Evolutionary conservation across 2,113 vertebrate genomes (phyloP).

Genomic region (Festucalex cinctus): DNA sequence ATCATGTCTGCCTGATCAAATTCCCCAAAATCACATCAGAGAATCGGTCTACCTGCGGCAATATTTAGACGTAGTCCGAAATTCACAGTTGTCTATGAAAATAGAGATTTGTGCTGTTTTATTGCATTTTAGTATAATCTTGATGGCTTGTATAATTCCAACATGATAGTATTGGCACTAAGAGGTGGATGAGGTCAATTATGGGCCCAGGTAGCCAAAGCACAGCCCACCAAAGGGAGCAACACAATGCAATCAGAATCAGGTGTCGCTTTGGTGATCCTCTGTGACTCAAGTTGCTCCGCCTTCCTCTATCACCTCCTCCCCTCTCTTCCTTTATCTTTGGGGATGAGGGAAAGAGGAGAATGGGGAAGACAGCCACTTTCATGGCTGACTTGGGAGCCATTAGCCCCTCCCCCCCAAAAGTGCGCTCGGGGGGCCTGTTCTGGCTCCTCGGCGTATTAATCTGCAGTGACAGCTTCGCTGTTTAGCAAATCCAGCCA

Average conservation of each 20-base stretch:
- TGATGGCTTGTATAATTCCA: too few species aligned
- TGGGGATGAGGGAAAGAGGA: conserved; percentile 55
- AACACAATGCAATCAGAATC: not conserved
- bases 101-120: too few species aligned
- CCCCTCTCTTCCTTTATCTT: conserved; percentile 39
- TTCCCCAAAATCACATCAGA: too few species aligned
- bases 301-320: conserved; percentile 4
- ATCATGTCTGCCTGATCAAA: too few species aligned
- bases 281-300: not conserved
- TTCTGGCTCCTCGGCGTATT: conserved; percentile 68
- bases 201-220: not conserved
- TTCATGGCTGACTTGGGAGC: conserved; percentile 68
- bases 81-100: too few species aligned
- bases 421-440: conserved; percentile 38
- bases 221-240: not conserved
- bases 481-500: conserved; percentile 79
- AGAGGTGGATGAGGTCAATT: not conserved
- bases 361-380: conserved; percentile 64
- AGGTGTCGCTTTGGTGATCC: conserved; percentile 32
- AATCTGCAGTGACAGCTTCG: conserved; percentile 79
- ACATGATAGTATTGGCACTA: too few species aligned
- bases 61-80: too few species aligned
- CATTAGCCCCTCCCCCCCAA: conserved; percentile 53
- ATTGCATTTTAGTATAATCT: too few species aligned
- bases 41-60: too few species aligned